phyloP scores from a whole-genome alignment of 2,113 vertebrate genomes.

The Dipodomys spectabilis region DNA sequence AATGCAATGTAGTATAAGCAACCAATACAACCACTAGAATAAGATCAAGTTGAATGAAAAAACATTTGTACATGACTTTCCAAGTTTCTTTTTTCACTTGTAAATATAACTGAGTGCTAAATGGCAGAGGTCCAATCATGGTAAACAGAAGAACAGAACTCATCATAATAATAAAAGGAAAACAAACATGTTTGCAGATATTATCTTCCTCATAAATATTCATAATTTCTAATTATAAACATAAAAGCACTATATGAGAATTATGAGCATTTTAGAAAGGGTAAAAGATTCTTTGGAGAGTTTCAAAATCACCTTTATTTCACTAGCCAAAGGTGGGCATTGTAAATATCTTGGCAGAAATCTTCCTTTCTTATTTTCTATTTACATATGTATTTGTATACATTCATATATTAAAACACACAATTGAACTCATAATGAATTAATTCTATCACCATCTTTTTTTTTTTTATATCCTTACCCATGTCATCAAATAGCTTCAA shows the following conservation, averaged over 20 bases:
- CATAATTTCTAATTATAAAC: background rate
- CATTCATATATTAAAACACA: background rate
- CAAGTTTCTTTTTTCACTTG: background rate
- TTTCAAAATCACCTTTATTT: constrained; percentile 28
- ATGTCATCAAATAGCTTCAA: constrained; percentile 15
- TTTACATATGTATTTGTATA: background rate
- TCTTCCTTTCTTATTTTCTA: background rate
- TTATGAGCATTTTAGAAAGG: constrained; percentile 20
- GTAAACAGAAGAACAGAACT: constrained; percentile 8
- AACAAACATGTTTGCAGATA: background rate
- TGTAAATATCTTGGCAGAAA: background rate
- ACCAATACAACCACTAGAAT: background rate
- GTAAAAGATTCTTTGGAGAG: background rate
- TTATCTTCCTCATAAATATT: background rate
- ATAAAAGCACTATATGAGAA: background rate
- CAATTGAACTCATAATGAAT: background rate
- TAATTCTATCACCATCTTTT: background rate
- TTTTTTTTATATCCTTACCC: background rate
- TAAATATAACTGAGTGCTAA: constrained; percentile 20
- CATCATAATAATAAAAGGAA: background rate
- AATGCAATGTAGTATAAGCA: background rate
- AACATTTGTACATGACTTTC: too few relatives aligned
- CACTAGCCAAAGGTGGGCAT: background rate
- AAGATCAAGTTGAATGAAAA: background rate
- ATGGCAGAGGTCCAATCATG: background rate